Conservation (phyloP, 2,888 invertebrate species). For the Cryptus armator region DNA sequence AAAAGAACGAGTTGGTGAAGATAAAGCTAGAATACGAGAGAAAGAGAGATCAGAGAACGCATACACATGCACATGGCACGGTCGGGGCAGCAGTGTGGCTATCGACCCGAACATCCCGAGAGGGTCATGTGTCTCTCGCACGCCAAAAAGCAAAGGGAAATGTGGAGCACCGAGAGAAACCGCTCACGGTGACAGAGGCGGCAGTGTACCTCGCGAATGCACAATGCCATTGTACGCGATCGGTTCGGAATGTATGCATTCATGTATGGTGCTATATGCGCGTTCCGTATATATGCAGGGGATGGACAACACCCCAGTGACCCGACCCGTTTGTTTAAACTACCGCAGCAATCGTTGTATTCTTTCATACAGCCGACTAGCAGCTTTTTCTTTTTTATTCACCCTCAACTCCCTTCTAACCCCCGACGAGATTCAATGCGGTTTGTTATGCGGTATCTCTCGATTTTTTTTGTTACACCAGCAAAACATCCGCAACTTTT, state of each 20-base stretch:
- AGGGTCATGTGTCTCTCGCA: slow-evolving; percentile 50
- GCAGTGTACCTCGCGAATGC: slow-evolving; percentile 5
- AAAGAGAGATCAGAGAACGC: slow-evolving; percentile 12
- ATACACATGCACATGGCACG: slow-evolving; percentile 23
- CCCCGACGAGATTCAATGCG: not conserved
- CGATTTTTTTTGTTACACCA: not conserved
- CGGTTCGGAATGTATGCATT: slow-evolving; percentile 26
- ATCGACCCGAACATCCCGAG: slow-evolving; percentile 63
- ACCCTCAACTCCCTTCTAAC: not conserved
- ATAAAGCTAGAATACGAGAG: slow-evolving; percentile 20
- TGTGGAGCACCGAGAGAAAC: slow-evolving; percentile 51
- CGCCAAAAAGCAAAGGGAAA: slow-evolving; percentile 61
- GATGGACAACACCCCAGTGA: slow-evolving; percentile 45
- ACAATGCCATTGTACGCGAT: slow-evolving; percentile 55
- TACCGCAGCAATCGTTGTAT: slow-evolving; percentile 42
- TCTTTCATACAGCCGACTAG: slow-evolving; percentile 38
- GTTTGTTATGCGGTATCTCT: not conserved
- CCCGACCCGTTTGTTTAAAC: slow-evolving; percentile 52
- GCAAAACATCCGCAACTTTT: not conserved
- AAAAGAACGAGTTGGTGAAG: slow-evolving; percentile 7
- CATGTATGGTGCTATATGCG: slow-evolving; percentile 1
- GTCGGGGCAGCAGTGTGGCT: slow-evolving; percentile 29
- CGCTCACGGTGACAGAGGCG: slow-evolving; percentile 19
- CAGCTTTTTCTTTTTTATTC: not conserved
- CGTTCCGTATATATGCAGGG: slow-evolving; percentile 1